These are phyloP conservation scores for Ochotona princeps DNA, from an alignment of 2,113 vertebrate species.

Conservation along the genomic window DNA sequence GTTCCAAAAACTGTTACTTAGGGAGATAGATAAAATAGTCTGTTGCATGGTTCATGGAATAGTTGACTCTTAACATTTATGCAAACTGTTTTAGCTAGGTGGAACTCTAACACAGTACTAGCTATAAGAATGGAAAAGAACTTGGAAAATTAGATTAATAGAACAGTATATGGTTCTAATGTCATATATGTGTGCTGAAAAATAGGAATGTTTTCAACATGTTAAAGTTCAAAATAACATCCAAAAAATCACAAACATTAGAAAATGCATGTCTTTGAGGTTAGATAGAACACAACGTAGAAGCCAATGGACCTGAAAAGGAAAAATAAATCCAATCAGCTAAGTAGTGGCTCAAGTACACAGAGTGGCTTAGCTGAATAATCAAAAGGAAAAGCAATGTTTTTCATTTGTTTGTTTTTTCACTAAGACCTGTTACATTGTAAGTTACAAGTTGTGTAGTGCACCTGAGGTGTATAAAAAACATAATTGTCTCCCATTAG, in stretches of 20 bases:
- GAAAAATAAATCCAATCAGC: slow-evolving; percentile 2
- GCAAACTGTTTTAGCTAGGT: neutral
- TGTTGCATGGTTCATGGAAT: neutral
- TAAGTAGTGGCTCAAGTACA: neutral
- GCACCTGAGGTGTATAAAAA: neutral
- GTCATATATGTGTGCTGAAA: neutral
- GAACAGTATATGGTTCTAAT: neutral
- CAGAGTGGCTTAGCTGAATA: neutral
- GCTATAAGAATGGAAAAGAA: neutral
- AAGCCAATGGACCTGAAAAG: neutral
- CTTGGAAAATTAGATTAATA: neutral
- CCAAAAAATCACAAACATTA: neutral
- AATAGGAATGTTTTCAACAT: neutral
- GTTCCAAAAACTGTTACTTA: neutral
- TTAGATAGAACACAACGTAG: neutral
- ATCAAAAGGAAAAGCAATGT: neutral
- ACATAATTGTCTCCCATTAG: neutral
- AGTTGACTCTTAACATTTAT: neutral
- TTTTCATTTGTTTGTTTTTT: neutral
- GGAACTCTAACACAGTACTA: neutral
- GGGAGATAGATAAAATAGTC: neutral
- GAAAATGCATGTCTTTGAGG: neutral
- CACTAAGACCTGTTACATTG: neutral
- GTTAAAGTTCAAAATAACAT: neutral
- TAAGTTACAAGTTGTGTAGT: neutral